phyloP scores from a whole-genome alignment of 1,140 invertebrate genomes.

The Lutraria rhynchaena region DNA sequence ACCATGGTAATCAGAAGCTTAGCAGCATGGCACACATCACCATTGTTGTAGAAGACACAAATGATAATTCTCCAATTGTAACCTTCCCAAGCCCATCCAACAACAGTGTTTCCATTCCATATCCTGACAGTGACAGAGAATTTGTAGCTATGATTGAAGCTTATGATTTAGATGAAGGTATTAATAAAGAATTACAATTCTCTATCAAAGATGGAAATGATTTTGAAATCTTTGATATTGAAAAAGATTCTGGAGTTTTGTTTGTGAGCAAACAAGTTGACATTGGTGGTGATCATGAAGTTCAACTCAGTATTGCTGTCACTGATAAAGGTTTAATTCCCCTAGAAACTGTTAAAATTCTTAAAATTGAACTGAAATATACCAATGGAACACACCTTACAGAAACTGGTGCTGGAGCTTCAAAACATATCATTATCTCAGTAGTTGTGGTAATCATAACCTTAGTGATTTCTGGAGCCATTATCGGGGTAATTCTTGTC shows the following conservation, averaged over 20 bases:
- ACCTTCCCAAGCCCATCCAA: constrained; percentile 70
- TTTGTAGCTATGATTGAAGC: constrained; percentile 63
- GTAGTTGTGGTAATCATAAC: constrained; percentile 50
- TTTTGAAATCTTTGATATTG: constrained; percentile 92
- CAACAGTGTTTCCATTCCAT: constrained; percentile 64
- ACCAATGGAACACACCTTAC: constrained; percentile 46
- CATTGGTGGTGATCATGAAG: constrained; percentile 38
- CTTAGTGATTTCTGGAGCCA: constrained; percentile 50
- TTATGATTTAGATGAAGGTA: constrained; percentile 69
- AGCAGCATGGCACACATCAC: constrained; percentile 83
- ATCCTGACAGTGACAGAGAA: constrained; percentile 60
- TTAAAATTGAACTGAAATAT: constrained; percentile 45
- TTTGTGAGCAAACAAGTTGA: constrained; percentile 18
- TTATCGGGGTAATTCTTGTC: constrained; percentile 48
- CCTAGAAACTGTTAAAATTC: constrained; percentile 17
- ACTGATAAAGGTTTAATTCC: constrained; percentile 33
- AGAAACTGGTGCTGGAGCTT: neutral
- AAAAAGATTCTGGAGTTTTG: constrained; percentile 88
- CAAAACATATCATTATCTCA: constrained; percentile 53
- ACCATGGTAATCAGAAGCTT: constrained; percentile 86
- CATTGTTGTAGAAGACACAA: constrained; percentile 87
- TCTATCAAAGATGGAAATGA: constrained; percentile 78
- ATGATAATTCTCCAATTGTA: constrained; percentile 93
- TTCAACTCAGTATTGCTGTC: constrained; percentile 36
- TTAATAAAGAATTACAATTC: constrained; percentile 65